phyloP scores from a whole-genome alignment of 2,113 vertebrate genomes.

The Pantherophis guttatus region DNA sequence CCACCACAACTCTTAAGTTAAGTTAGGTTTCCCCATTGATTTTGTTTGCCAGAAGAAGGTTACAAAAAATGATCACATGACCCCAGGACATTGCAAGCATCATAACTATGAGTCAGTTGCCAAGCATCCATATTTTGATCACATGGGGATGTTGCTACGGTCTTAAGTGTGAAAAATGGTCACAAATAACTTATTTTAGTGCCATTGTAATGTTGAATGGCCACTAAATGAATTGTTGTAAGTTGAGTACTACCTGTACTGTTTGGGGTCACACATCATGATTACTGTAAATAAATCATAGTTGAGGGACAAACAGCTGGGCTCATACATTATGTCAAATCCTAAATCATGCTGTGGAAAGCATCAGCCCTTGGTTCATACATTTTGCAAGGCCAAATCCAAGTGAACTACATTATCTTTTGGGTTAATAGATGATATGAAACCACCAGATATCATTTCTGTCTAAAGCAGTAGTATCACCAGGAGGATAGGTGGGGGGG shows the following conservation, averaged over 20 bases:
- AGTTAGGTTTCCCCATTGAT: not conserved
- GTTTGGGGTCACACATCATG: not conserved
- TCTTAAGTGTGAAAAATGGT: not conserved
- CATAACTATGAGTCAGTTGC: not conserved
- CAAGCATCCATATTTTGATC: not conserved
- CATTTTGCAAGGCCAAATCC: not conserved
- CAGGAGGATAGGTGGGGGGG: not conserved
- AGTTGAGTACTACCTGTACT: not conserved
- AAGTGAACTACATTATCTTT: not conserved
- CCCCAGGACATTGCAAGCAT: not conserved
- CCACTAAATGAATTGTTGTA: not conserved
- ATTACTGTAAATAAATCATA: not conserved
- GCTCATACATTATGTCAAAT: not conserved
- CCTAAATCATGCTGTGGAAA: not conserved
- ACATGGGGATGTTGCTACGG: not conserved
- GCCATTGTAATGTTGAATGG: not conserved
- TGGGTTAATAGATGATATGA: not conserved
- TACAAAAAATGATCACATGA: not conserved
- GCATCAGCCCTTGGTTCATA: not conserved
- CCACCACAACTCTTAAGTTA: not conserved
- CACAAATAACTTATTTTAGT: not conserved
- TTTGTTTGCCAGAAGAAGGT: not conserved
- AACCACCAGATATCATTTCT: not conserved
- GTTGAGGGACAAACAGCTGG: not conserved
- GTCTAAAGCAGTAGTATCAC: not conserved